phyloP scores from a whole-genome alignment of 1,140 invertebrate species.

The Trypoxylus dichotomus region DNA sequence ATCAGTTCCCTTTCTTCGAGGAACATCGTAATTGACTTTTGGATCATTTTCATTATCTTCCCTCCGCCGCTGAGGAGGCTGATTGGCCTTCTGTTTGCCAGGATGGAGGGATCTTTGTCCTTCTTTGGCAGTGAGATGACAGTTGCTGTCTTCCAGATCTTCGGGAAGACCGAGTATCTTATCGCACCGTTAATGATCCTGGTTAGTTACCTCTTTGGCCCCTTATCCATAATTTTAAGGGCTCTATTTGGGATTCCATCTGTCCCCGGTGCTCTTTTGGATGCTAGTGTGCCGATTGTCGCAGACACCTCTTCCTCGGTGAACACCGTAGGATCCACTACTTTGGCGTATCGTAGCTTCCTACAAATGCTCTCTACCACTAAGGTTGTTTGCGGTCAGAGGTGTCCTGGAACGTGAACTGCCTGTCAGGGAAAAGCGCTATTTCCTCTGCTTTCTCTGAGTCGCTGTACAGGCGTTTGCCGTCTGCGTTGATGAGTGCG shows the following conservation, averaged over 20 bases:
- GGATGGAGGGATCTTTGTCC: neutral
- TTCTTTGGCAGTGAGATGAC: constrained; percentile 6
- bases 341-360: neutral
- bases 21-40: neutral
- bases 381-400: neutral
- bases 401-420: neutral
- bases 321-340: neutral
- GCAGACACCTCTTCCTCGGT: too few species aligned
- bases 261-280: neutral
- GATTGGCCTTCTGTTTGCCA: constrained; percentile 25
- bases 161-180: neutral
- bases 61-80: neutral
- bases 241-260: neutral
- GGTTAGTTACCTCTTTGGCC: neutral
- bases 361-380: neutral
- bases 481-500: neutral
- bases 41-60: neutral
- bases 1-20: neutral
- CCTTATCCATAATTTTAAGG: neutral
- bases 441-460: neutral
- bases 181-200: neutral
- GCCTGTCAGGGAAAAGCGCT: neutral
- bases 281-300: neutral
- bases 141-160: neutral
- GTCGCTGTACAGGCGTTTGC: neutral